Evolutionary conservation across 2,113 vertebrate species (phyloP).

Genomic region (Aegithalos caudatus): DNA sequence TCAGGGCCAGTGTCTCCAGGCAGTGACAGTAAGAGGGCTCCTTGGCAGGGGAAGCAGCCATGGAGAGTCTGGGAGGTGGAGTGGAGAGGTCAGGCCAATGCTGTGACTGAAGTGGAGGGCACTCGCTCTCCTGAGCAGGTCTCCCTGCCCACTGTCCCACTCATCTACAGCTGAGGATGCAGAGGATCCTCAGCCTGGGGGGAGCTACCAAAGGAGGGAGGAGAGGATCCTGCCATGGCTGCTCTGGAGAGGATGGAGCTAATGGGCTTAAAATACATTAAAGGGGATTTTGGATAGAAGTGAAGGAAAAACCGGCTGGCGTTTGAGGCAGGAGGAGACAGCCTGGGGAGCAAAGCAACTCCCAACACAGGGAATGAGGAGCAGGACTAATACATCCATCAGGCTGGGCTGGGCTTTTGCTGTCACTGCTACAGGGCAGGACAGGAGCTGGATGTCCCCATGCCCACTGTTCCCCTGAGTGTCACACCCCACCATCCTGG

Average conservation of each 20-base stretch:
- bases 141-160: not conserved
- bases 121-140: not conserved
- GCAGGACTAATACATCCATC: not conserved
- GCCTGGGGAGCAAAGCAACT: not conserved
- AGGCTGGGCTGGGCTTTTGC: not conserved
- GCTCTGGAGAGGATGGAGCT: not conserved
- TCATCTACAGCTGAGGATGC: not conserved
- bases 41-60: not conserved
- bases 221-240: not conserved
- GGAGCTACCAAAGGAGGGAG: not conserved
- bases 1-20: not conserved
- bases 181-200: not conserved
- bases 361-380: not conserved
- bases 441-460: not conserved
- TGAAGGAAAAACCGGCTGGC: not conserved
- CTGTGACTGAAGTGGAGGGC: not conserved
- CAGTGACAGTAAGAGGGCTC: not conserved
- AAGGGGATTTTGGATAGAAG: not conserved
- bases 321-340: not conserved
- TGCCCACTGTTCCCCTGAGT: rapidly evolving
- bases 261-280: constrained; percentile 25
- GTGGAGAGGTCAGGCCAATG: rapidly evolving
- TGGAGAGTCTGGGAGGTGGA: not conserved
- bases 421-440: rapidly evolving
- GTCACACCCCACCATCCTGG: not conserved